phyloP scores from a whole-genome alignment of 2,113 vertebrate genomes.

The Centropus bengalensis region DNA sequence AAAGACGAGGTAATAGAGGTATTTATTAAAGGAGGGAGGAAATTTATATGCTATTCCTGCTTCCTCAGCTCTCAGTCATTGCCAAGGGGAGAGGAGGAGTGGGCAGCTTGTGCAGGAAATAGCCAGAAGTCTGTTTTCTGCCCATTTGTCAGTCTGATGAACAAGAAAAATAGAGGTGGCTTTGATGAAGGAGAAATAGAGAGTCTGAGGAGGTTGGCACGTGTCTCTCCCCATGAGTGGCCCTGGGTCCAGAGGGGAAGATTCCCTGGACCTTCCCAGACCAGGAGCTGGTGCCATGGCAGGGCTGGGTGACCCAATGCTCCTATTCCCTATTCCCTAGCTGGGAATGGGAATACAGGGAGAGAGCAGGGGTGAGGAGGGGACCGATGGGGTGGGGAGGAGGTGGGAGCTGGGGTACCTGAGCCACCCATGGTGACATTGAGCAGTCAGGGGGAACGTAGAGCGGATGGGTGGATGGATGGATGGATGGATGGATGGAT shows the following conservation, averaged over 20 bases:
- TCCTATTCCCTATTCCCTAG: fast-evolving
- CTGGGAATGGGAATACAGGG: neutral
- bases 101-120: conserved; percentile 48
- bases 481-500: too few relatives aligned
- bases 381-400: neutral
- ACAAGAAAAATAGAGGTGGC: conserved; percentile 27
- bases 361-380: neutral
- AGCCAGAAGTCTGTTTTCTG: conserved; percentile 63
- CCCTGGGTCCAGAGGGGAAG: fast-evolving
- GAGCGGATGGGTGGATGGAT: too few relatives aligned
- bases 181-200: conserved; percentile 9
- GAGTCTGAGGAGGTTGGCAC: neutral
- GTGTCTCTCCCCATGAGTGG: neutral
- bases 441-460: too few relatives aligned
- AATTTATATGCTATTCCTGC: conserved; percentile 66
- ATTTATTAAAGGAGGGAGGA: conserved; percentile 62
- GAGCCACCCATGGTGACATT: too few relatives aligned
- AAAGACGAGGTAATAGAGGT: conserved; percentile 51
- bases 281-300: fast-evolving
- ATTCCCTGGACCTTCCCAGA: neutral
- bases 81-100: conserved; percentile 53
- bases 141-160: conserved; percentile 63
- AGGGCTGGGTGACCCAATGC: neutral
- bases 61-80: conserved; percentile 45
- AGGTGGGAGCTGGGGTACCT: neutral